Percentiles rank a stretch among this genome's conserved stretches.
phyloP scores from a whole-genome alignment of 2,113 vertebrate genomes.

The Trichomycterus rosablanca region DNA sequence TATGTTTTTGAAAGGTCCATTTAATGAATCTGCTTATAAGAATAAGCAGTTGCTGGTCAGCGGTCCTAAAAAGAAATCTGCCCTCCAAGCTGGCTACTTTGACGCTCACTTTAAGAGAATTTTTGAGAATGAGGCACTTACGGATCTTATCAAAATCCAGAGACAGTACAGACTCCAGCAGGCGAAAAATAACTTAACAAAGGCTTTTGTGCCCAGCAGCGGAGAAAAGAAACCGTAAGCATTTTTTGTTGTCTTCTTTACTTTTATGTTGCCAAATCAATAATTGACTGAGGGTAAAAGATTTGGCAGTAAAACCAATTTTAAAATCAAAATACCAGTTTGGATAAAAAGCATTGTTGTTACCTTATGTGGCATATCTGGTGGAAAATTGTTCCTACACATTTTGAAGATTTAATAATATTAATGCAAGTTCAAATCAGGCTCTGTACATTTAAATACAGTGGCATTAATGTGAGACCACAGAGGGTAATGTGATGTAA shows the following conservation, averaged over 20 bases:
- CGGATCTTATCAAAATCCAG: conserved; percentile 67
- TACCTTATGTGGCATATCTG: not conserved
- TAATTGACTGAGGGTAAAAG: not conserved
- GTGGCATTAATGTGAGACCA: conserved; percentile 7
- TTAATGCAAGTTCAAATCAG: not conserved
- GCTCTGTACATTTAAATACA: not conserved
- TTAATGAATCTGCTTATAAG: conserved; percentile 78
- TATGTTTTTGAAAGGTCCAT: conserved; percentile 66
- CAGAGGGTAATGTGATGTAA: conserved; percentile 10
- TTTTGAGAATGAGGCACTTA: conserved; percentile 76
- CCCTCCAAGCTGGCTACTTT: conserved; percentile 79
- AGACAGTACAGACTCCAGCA: conserved; percentile 70
- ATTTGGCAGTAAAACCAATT: not conserved
- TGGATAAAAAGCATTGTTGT: too few relatives aligned
- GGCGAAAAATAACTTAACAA: conserved; percentile 76
- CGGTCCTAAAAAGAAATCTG: conserved; percentile 62
- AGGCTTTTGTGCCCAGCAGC: conserved; percentile 75
- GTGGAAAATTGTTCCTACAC: not conserved
- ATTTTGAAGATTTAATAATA: too few relatives aligned
- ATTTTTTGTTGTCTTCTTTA: not conserved
- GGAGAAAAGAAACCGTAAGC: conserved; percentile 77
- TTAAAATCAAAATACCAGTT: too few relatives aligned
- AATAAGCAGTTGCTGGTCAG: conserved; percentile 75
- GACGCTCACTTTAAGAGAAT: conserved; percentile 71
- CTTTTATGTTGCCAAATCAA: not conserved